Conservation (phyloP, 2,888 invertebrate genomes). For the Hecatera dysodea region DNA sequence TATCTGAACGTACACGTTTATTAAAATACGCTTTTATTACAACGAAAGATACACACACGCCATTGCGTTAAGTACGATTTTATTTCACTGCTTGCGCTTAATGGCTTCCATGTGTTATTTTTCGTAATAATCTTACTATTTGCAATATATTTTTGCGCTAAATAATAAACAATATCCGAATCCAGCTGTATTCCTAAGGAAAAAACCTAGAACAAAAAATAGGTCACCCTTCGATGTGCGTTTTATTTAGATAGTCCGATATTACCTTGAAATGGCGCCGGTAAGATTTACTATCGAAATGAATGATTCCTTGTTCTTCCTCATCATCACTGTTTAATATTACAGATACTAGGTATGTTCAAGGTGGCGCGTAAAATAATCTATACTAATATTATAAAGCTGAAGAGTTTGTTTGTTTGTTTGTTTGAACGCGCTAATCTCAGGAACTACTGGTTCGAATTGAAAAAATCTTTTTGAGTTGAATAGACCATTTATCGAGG, state of each 20-base stretch:
- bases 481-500: too few species aligned
- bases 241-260: conserved; percentile 32
- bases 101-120: conserved; percentile 52
- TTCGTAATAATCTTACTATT: conserved; percentile 36
- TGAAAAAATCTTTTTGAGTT: too few species aligned
- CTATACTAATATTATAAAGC: too few species aligned
- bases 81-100: conserved; percentile 45
- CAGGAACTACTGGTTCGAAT: too few species aligned
- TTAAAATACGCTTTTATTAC: conserved; percentile 22
- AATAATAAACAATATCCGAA: conserved; percentile 56
- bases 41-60: conserved; percentile 44
- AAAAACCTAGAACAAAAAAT: conserved; percentile 45
- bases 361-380: conserved; percentile 49
- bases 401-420: too few species aligned
- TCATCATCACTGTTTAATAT: conserved; percentile 67
- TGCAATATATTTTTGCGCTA: conserved; percentile 44
- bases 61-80: conserved; percentile 37
- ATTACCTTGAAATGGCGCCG: conserved; percentile 63
- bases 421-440: too few species aligned
- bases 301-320: conserved; percentile 63
- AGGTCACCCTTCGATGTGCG: conserved; percentile 43
- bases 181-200: conserved; percentile 26
- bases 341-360: conserved; percentile 48
- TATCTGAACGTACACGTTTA: conserved; percentile 17
- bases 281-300: conserved; percentile 69